These are phyloP conservation scores for Euplagia quadripunctaria DNA, from an alignment of 2,888 invertebrate genomes.

Conservation along the genomic window DNA sequence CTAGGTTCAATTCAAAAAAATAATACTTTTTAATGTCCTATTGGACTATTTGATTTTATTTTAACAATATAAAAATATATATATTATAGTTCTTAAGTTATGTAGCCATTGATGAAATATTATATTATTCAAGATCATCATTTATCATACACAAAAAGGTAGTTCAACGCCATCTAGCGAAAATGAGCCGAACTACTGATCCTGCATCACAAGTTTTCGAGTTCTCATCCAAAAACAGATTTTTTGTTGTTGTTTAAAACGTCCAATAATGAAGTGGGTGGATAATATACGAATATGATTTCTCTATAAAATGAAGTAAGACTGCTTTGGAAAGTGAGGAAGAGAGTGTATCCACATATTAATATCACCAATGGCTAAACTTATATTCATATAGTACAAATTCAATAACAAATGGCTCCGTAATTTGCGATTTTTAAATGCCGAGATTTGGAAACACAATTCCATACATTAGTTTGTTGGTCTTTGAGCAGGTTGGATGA, in stretches of 20 bases:
- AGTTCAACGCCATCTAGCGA: neutral
- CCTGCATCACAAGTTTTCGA: neutral
- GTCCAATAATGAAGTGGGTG: neutral
- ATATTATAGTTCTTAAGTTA: constrained; percentile 38
- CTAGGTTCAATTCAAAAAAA: constrained; percentile 51
- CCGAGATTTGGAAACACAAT: neutral
- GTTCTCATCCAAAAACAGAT: neutral
- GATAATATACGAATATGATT: neutral
- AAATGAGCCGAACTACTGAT: neutral
- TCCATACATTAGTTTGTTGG: neutral
- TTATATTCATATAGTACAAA: neutral
- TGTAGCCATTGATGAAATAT: constrained; percentile 32
- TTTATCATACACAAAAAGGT: neutral
- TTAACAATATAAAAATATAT: constrained; percentile 49
- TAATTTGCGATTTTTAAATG: neutral
- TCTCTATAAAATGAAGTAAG: neutral
- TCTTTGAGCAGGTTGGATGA: neutral
- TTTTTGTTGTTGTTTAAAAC: neutral
- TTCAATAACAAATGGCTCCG: neutral
- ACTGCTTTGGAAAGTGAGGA: neutral
- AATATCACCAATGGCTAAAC: constrained; percentile 14
- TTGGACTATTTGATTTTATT: constrained; percentile 39
- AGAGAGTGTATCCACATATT: neutral
- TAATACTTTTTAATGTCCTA: constrained; percentile 58
- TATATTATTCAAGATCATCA: neutral